Base-by-base conservation (phyloP, 2,113 vertebrate species). In the Solenodon paradoxus region DNA sequence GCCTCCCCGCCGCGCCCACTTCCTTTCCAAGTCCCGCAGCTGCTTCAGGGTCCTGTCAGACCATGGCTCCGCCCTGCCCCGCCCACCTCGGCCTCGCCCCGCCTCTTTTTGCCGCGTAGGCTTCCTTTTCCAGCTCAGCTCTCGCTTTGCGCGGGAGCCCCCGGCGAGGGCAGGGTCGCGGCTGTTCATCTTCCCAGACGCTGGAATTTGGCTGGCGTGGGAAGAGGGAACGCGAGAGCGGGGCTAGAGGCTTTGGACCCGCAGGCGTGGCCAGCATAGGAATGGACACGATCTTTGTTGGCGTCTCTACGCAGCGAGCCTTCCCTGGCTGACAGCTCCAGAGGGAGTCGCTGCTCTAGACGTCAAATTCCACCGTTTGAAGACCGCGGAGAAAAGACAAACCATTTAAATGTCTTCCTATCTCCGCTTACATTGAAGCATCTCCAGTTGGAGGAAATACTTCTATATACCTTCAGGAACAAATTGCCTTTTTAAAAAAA, bases 11-110 rank as follows among this genome's bases (percentile, higher is more conserved):
- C 66, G 0, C 22, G 1, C 59, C 64, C 0, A 32, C 81, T 77
- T 63, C 69, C 83, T 47, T 38, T 55, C 57, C 19, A 3, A 28
- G 8, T 8, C 22, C 6, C 9, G 19, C 19, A 0, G 4, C 55
- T 0, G 77, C 42, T 22, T 35, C 35, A 0, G 28, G 8, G 0
- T 12, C n/a, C 5, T 0, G 7, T 74, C 0, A 13, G 3, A 0
- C 53, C 2, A 0, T 2, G 66, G 32, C 87, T 66, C 42, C 89
- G 40, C 81, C 78, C 42, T 11, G 53, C 53, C 19, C 17, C 53
- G 53, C 53, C 53, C 6, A 16, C 22, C 12, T 19, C 12, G 7
- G 3, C 53, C 12, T 3, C 7, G 53, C 53, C 53, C 53, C 4
- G 17, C 22, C 22, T 22, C 19, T 55, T 55, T 22, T 7, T 24